Base-by-base conservation (phyloP, 1,140 invertebrate genomes). In the Steinernema khuongi region DNA sequence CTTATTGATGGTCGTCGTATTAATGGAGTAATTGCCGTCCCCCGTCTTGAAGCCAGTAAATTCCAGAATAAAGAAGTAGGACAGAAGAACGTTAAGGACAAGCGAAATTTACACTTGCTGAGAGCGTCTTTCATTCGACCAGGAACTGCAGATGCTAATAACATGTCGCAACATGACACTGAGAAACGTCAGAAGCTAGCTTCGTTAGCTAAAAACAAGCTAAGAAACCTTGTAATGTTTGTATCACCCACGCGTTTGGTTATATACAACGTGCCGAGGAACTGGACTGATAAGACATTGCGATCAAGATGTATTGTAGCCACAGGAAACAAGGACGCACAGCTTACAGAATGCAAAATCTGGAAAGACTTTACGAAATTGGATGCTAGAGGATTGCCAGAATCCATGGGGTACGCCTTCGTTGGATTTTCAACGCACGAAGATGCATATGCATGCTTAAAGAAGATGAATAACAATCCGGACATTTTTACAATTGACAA, bases 201-300 rank as follows among this genome's bases (percentile, higher is more conserved):
- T 36, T 19, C 29, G 32, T n/a, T 36, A 4, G 66, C 81, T 31
- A 83, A 81, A 50, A 75, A 26, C 7, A 81, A 84, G 41, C 67
- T 81, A 2, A 80, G 79, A 36, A 83, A 81, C 60, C 68, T 83
- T 72, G 41, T 71, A 22, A 81, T 84, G 76, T 81, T 81, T 71
- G 81, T 81, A 1, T 81, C 80, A 1, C 79, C 81, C 17, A 81
- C 43, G 1, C 67, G 80, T 7, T 60, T 60, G 50, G 26, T 60
- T 22, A 60, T 60, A 14, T 60, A 60, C 50, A 60, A 60, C 26
- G 50, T 60, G 50, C 50, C 50, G 50, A 60, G 4, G 50, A 60
- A 60, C 50, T n/a, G 14, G 50, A 7, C 14, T 4, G 50, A 60
- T 26, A 60, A 60, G 4, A 60, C 50, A 17, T 22, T 60, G 7